A percentile compares a stretch with the other conserved stretches of the same genome.
These are phyloP conservation scores for Corynorhinus townsendii DNA, from an alignment of 2,113 vertebrate genomes.

Conservation along the genomic window DNA sequence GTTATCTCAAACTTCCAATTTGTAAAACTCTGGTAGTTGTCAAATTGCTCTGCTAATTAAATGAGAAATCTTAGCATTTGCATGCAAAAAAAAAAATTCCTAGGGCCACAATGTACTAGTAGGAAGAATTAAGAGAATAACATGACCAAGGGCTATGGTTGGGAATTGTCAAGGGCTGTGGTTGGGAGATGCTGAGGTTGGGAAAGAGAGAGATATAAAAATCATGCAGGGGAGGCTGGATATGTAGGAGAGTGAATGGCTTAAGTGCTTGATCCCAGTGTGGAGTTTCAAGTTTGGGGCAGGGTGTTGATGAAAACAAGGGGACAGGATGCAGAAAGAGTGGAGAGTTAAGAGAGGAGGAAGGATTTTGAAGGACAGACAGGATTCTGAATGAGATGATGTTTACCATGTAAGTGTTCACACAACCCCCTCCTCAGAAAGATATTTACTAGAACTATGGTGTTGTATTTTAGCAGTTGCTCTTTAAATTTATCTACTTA, in stretches of 20 bases:
- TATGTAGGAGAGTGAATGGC: background rate
- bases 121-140: background rate
- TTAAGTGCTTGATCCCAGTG: background rate
- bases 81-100: background rate
- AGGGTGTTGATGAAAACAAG: background rate
- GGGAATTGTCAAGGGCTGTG: background rate
- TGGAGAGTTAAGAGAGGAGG: background rate
- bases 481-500: background rate
- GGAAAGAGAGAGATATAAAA: background rate
- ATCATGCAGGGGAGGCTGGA: no score
- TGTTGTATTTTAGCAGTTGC: background rate
- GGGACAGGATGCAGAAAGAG: background rate
- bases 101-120: background rate
- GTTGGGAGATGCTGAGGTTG: background rate
- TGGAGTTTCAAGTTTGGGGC: background rate
- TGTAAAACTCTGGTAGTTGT: background rate
- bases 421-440: background rate
- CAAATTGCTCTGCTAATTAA: background rate
- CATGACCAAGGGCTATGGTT: background rate
- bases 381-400: background rate
- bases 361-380: rapidly evolving
- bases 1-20: background rate
- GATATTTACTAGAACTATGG: background rate
- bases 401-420: background rate
- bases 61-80: background rate